Evolutionary conservation across 2,797 vertebrate genomes (phyloP).

Genomic region (Apodemus agrarius): DNA sequence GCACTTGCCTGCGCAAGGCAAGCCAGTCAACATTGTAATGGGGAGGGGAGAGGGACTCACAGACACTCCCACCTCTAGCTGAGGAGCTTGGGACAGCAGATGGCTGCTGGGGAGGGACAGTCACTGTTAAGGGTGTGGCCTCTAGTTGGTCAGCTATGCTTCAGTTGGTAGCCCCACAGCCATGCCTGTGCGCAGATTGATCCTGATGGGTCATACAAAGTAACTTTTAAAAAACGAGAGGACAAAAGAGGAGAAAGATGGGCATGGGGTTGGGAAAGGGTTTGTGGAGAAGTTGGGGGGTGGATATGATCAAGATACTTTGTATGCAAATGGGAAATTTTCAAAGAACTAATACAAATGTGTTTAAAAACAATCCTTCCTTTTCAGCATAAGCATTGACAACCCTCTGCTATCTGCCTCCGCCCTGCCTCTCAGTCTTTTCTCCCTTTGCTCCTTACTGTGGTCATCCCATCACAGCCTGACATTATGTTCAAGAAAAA

Average conservation of each 20-base stretch:
- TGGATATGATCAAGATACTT: not conserved
- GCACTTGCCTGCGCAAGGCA: no score
- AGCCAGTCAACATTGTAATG: no score
- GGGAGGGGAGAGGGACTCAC: not conserved
- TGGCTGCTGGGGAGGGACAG: not conserved
- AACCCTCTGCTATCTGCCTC: not conserved
- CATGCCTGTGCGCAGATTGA: not conserved
- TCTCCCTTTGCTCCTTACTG: not conserved
- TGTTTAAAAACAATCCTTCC: not conserved
- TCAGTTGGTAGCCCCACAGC: not conserved
- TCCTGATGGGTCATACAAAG: not conserved
- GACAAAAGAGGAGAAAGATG: not conserved
- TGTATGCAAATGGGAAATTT: not conserved
- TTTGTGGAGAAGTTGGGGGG: not conserved
- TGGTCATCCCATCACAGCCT: not conserved
- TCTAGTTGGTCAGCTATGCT: not conserved
- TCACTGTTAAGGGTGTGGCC: not conserved
- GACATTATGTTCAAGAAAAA: not conserved
- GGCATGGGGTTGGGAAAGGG: not conserved
- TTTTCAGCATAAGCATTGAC: not conserved
- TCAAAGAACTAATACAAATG: not conserved
- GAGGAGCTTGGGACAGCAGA: no score
- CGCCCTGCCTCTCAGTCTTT: not conserved
- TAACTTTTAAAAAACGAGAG: not conserved
- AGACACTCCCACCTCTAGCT: no score